These are phyloP conservation scores for Meloidogyne chitwoodi DNA, from an alignment of 1,140 invertebrate genomes.

Conservation along the genomic window DNA sequence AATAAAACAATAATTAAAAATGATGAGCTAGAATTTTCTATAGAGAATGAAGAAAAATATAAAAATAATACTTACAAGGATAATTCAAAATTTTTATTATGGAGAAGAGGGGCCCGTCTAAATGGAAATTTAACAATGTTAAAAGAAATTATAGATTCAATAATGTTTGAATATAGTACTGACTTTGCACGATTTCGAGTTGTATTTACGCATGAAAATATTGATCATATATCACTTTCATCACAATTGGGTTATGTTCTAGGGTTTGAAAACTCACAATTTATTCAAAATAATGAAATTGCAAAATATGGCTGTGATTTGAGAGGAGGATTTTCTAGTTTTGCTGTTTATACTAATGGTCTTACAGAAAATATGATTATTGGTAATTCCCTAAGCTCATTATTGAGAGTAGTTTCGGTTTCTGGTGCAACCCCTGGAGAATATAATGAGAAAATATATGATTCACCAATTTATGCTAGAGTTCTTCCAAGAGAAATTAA, in stretches of 20 bases:
- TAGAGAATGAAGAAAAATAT: background rate
- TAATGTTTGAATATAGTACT: background rate
- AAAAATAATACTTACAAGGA: background rate
- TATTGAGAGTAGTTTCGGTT: background rate
- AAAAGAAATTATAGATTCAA: background rate
- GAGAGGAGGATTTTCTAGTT: too few species aligned
- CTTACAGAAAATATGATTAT: conserved; percentile 13
- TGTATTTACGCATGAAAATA: background rate
- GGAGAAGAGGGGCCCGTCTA: background rate
- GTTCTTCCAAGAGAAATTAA: conserved; percentile 10
- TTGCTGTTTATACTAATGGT: conserved; percentile 1
- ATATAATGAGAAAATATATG: conserved; percentile 11
- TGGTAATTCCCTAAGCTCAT: background rate
- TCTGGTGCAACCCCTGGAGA: background rate
- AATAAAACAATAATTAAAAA: background rate
- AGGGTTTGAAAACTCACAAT: background rate
- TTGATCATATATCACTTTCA: background rate
- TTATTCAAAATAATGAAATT: background rate
- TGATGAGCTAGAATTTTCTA: background rate
- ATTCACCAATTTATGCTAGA: conserved; percentile 1
- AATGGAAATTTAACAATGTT: background rate
- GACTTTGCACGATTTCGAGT: too few species aligned
- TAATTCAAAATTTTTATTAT: background rate
- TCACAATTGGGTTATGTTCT: background rate
- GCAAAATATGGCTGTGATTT: too few species aligned